Percentiles rank a stretch among this genome's conserved stretches.
Evolutionary conservation across 2,113 vertebrate species (phyloP).

Genomic region (Rhinichthys klamathensis): DNA sequence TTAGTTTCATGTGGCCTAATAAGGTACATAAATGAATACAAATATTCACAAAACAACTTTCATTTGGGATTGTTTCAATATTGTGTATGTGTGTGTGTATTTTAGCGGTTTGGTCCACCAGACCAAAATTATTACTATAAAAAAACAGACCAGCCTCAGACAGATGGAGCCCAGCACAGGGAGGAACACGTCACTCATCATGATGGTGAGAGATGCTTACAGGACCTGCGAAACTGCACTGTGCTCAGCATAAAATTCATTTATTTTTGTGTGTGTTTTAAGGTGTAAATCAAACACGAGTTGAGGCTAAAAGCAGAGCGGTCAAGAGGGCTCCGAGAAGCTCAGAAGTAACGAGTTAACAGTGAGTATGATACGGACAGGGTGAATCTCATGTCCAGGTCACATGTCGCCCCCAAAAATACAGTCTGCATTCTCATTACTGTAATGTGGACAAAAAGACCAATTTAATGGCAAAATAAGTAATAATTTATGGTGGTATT

Average conservation of each 20-base stretch:
- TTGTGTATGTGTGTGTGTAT: background rate
- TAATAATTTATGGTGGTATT: background rate
- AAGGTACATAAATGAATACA: slow-evolving; percentile 63
- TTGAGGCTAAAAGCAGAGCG: background rate
- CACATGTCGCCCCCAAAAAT: too few species aligned
- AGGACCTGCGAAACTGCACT: background rate
- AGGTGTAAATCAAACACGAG: background rate
- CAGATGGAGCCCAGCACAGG: slow-evolving; percentile 63
- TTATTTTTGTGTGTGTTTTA: background rate
- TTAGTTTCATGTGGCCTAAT: slow-evolving; percentile 81
- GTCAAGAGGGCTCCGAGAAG: background rate
- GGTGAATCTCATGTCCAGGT: too few species aligned
- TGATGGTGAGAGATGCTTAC: slow-evolving; percentile 35
- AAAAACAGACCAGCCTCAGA: slow-evolving; percentile 74
- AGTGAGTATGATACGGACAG: background rate
- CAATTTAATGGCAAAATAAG: background rate
- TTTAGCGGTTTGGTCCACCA: slow-evolving; percentile 76
- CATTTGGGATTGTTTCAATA: background rate
- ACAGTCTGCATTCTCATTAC: background rate
- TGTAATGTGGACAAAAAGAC: background rate
- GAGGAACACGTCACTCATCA: background rate
- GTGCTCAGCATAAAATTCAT: background rate
- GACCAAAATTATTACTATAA: slow-evolving; percentile 78
- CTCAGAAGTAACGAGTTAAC: background rate
- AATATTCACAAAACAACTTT: too few species aligned